Evolutionary conservation across 2,797 vertebrate species (phyloP).

Genomic region (Synaphobranchus kaupii): DNA sequence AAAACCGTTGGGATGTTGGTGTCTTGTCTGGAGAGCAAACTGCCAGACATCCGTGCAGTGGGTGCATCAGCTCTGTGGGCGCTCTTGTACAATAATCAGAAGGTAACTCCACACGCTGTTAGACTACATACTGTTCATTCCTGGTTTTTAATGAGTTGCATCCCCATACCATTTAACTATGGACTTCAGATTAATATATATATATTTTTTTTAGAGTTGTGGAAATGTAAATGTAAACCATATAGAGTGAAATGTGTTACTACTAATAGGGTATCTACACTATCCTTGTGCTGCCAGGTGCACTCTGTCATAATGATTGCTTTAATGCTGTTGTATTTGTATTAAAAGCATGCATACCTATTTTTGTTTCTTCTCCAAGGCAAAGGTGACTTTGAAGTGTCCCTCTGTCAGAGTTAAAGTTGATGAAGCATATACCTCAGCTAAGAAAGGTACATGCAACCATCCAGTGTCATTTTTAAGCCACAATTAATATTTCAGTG

Average conservation of each 20-base stretch:
- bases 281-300: background rate
- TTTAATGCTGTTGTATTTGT: background rate
- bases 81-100: constrained; percentile 89
- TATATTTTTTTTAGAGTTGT: background rate
- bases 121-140: background rate
- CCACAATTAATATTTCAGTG: background rate
- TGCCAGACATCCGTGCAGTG: constrained; percentile 72
- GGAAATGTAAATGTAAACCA: background rate
- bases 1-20: constrained; percentile 78
- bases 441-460: constrained; percentile 77
- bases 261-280: background rate
- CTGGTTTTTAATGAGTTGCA: background rate
- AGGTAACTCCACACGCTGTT: constrained; percentile 70
- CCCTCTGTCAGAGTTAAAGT: constrained; percentile 84
- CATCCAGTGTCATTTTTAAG: constrained; percentile 36
- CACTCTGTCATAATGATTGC: background rate
- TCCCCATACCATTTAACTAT: background rate
- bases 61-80: constrained; percentile 93
- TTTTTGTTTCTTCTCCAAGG: constrained; percentile 67
- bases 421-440: constrained; percentile 77
- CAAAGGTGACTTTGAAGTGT: constrained; percentile 89
- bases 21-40: constrained; percentile 81
- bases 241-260: background rate
- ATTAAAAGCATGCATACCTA: background rate
- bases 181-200: background rate